Evolutionary conservation across 2,888 invertebrate genomes (phyloP), one percentile per base, ranked within the genome.

Genomic region (Lasioglossum vierecki): DNA sequence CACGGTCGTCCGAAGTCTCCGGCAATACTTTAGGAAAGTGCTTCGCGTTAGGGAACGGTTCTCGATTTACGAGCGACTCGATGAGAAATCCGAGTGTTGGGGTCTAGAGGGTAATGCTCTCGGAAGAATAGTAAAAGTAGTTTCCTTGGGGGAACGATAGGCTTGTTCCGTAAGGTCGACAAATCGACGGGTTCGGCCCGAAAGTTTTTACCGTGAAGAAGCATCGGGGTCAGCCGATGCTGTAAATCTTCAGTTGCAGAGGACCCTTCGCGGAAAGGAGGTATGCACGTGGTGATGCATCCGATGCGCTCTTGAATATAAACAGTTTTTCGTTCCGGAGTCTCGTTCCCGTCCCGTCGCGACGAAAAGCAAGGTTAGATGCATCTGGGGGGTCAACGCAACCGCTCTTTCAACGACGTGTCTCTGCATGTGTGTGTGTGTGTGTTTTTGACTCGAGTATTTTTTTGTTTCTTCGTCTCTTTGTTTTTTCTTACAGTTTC

Each of bases 121-220:
- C 41, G 35, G 53, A 83, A 76, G 88, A 81, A 82, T 83, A 71
- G 83, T 70, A 60, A 71, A 78, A 68, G 72, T 79, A 53, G 70
- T 85, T 85, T 88, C 57, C 70, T 41, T 22, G 57, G 70, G 71
- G 71, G 53, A 76, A 46, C 30, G 41, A 39, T 44, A 44, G n/a
- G 66, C 49, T 46, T 46, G 66, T 83, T 83, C 66, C 71, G 41
- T 35, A 60, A 57, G 80, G 72, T 35, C 71, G 70, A 72, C 57
- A 77, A 53, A 80, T 83, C 81, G 88, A 82, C 85, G 72, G 85
- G 85, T 82, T 71, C 82, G 60, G 53, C 57, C 41, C 72, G n/a
- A 68, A 41, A 63, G 70, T 74, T 78, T 79, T 46, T 73, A 63
- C 49, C 82, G 78, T 87, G 82, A 86, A 90, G 79, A 86, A 90